phyloP scores from a whole-genome alignment of 1,140 invertebrate genomes.

The Drosophila neocordata region DNA sequence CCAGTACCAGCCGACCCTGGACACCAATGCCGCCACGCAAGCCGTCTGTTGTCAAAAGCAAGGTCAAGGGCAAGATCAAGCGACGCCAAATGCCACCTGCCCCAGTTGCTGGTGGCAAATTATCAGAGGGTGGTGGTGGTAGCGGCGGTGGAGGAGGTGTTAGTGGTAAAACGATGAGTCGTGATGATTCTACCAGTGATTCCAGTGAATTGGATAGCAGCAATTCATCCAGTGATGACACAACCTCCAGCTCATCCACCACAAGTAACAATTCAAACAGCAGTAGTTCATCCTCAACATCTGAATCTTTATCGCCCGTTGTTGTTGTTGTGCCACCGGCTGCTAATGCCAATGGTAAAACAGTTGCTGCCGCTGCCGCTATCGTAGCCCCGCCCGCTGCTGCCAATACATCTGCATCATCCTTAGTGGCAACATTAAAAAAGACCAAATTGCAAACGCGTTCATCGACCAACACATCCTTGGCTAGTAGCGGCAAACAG shows the following conservation, averaged over 20 bases:
- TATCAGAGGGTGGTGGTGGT: neutral
- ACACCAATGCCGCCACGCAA: conserved; percentile 61
- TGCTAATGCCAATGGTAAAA: conserved; percentile 10
- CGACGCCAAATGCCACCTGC: neutral
- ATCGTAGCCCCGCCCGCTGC: conserved; percentile 15
- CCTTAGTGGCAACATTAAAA: conserved; percentile 57
- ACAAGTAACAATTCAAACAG: neutral
- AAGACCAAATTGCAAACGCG: conserved; percentile 56
- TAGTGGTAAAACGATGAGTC: too few relatives aligned
- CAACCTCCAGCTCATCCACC: conserved; percentile 8
- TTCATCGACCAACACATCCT: conserved; percentile 30
- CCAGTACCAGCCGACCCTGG: conserved; percentile 53
- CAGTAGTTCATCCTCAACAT: neutral
- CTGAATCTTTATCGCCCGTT: conserved; percentile 1
- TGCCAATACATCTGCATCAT: conserved; percentile 40
- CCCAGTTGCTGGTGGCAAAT: neutral
- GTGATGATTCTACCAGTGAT: conserved; percentile 10
- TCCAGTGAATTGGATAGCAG: conserved; percentile 41
- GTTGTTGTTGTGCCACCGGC: conserved; percentile 3
- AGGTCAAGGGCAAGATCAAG: conserved; percentile 34
- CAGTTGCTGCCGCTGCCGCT: conserved; percentile 27
- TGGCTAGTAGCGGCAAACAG: conserved; percentile 59
- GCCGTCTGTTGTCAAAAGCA: conserved; percentile 32
- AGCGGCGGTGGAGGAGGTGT: neutral
- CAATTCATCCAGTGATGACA: conserved; percentile 17